Base-by-base conservation (phyloP, 2,113 vertebrate genomes). In the Myiozetetes cayanensis region DNA sequence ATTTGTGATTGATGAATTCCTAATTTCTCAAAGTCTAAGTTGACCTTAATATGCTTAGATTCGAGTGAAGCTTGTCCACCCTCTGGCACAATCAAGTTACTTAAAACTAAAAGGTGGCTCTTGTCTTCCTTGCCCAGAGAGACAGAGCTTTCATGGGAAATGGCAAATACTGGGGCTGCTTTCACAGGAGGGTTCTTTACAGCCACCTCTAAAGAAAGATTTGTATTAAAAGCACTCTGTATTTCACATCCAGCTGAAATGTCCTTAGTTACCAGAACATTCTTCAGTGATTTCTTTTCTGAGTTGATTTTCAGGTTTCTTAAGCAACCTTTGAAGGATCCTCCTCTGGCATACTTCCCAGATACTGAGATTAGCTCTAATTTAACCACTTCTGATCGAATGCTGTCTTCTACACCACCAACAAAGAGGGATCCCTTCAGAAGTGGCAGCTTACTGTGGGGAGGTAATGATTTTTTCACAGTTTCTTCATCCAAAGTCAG, bases 311-410 rank as follows among this genome's bases (percentile, higher is more conserved):
- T 97, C 80, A 99, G 96, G 77, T 98, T 97, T 94, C 96, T 98
- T 66, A 99, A 94, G 93, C 99, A 99, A 71, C 99, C 99, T 98
- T 98, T 99, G 88, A 99, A 99, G 35, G 99, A 99, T 52, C 98
- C 98, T 95, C 98, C 98, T 89, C 96, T 97, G 50, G 97, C 70
- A 27, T 97, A 97, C 85, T 98, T 99, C 67, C 98, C 98, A 73
- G 98, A 98, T 41, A 98, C 92, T 24, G 98, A 98, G 16, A 96
- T 56, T 89, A 99, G 96, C 7, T 97, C 97, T 20, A 98, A 96
- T 58, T 97, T 98, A 94, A 95, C 96, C 24, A 98, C 97, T 94
- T 99, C 98, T 49, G 94, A 96, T 71, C 98, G 94, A 39, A 95
- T 97, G 52, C 66, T 90, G 55, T 98, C 98, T 95, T 98, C 98